Percentiles rank a stretch among this genome's conserved stretches.
These are phyloP conservation scores for Stegophylla sp. DNA, from an alignment of 2,888 invertebrate genomes.

Conservation along the genomic window DNA sequence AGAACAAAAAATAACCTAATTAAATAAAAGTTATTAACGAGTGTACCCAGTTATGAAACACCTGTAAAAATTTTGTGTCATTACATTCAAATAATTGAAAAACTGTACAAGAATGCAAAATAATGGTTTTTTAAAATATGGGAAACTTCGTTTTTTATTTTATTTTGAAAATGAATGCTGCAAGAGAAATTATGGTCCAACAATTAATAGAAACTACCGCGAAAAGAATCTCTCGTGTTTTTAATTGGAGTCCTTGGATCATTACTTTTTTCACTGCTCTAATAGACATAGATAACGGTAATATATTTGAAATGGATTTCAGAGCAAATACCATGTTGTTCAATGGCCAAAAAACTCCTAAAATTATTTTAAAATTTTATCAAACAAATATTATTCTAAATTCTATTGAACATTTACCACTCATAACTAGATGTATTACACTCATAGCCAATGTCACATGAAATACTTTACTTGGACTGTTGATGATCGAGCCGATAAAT, in stretches of 20 bases:
- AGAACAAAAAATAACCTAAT: no score
- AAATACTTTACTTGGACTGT: neutral
- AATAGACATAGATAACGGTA: conserved; percentile 4
- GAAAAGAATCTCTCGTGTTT: neutral
- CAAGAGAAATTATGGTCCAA: conserved; percentile 22
- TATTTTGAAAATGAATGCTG: neutral
- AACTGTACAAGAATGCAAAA: no score
- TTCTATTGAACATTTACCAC: conserved; percentile 20
- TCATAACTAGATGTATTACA: conserved; percentile 1
- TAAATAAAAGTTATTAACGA: no score
- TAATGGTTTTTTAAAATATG: no score
- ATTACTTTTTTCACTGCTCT: neutral
- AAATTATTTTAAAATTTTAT: conserved; percentile 27
- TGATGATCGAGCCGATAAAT: conserved; percentile 15
- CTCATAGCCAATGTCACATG: neutral
- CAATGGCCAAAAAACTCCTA: conserved; percentile 40
- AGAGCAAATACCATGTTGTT: neutral
- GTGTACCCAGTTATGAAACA: no score
- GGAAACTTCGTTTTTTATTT: no score
- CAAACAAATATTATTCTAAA: neutral
- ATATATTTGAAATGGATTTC: neutral
- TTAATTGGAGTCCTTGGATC: conserved; percentile 9
- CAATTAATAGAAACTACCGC: neutral
- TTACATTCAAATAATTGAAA: no score
- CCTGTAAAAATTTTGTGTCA: no score